Base-by-base conservation (phyloP, 2,113 vertebrate species). In the Ceratotherium simum region DNA sequence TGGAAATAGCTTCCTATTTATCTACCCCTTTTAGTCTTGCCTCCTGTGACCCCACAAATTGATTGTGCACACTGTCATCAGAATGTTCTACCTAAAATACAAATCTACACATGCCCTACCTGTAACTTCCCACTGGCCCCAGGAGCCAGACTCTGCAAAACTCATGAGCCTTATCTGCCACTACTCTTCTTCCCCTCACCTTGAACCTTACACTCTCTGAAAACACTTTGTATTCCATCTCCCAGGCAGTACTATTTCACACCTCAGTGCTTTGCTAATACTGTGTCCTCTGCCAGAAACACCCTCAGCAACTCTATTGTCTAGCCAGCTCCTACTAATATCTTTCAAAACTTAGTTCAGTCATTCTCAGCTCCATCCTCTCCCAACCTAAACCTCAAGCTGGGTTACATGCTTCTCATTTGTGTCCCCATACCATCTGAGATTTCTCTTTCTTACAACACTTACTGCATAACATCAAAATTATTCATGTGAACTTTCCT, bases 211-310 rank as follows among this genome's bases (percentile, higher is more conserved):
- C 25, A 23, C 90, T 75, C 48, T 79, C 56, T 67, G 46, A 42
- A 83, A 88, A 3, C 27, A 33, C 42, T 36, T 23, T 78, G 42
- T 29, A 16, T n/a, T 39, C 39, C 29, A 3, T 75, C 65, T 93
- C 42, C 86, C 46, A 27, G 33, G 25, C 36, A 23, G 60, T 60
- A 9, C 72, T 64, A 31, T 89, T 82, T 94, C 96, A 97, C 79
- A 92, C 39, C 83, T 76, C 87, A 42, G 62, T 82, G 65, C 67
- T 92, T 90, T 94, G 86, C 72, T 96, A 92, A 95, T 89, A 51
- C 60, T 65, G 27, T 20, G 36, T 56, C 65, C 82, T 81, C 83
- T 91, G 46, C 46, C 72, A 81, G 78, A 21, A 85, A 84, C 20
- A 12, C 42, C 83, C 46, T 70, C 27, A 70, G 73, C 36, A 2